Evolutionary conservation across 2,888 invertebrate genomes (phyloP).

Genomic region (Cataglyphis rosenhaueri): DNA sequence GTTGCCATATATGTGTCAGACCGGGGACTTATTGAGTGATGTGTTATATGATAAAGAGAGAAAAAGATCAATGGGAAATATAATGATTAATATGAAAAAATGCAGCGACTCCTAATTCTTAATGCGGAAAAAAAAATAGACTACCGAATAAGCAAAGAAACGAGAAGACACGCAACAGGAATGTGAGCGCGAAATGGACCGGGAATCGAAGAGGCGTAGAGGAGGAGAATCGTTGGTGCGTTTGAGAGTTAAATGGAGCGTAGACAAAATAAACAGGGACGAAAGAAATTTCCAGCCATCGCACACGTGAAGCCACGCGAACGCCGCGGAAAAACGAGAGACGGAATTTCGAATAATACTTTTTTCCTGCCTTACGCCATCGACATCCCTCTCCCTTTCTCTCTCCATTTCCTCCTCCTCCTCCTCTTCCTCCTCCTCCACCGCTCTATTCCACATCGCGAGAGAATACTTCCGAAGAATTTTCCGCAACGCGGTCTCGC

Average conservation of each 20-base stretch:
- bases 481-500: constrained; percentile 59
- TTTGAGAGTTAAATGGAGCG: constrained; percentile 80
- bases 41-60: background rate
- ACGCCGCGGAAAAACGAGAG: constrained; percentile 51
- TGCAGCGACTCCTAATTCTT: background rate
- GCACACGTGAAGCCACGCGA: constrained; percentile 14
- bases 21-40: too few relatives aligned
- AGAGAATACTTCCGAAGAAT: constrained; percentile 60
- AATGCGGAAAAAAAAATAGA: background rate
- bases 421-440: background rate
- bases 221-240: constrained; percentile 72
- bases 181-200: constrained; percentile 29
- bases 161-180: constrained; percentile 35
- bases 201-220: constrained; percentile 58
- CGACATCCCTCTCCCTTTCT: constrained; percentile 53
- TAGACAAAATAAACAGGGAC: constrained; percentile 79
- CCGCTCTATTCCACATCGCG: constrained; percentile 31
- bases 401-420: constrained; percentile 7
- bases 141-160: background rate
- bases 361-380: constrained; percentile 62
- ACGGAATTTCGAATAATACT: constrained; percentile 63
- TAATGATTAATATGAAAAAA: constrained; percentile 32
- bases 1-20: too few relatives aligned
- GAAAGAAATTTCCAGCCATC: constrained; percentile 59
- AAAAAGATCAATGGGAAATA: background rate